phyloP scores from a whole-genome alignment of 2,888 invertebrate genomes.

The Isoperla grammatica region DNA sequence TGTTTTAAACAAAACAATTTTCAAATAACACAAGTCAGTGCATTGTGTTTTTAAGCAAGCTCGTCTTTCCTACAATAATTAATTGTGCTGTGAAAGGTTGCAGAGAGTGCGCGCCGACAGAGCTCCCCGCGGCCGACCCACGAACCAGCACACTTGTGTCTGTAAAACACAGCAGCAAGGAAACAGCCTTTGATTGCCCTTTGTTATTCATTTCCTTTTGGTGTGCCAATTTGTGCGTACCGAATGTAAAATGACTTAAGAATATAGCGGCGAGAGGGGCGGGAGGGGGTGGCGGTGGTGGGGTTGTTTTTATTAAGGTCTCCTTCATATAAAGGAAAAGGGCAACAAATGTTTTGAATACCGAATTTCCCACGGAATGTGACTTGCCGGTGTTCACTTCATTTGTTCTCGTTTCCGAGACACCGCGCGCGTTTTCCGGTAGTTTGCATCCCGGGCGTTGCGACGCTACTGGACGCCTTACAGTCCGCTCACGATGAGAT shows the following conservation, averaged over 20 bases:
- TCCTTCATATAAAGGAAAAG: slow-evolving; percentile 12
- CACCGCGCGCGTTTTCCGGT: slow-evolving; percentile 28
- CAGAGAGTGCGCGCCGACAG: no score
- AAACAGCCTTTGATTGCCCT: neutral
- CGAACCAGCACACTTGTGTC: no score
- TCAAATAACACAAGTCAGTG: no score
- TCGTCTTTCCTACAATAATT: no score
- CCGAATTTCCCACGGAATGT: slow-evolving; percentile 28
- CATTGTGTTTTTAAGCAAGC: no score
- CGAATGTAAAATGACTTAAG: slow-evolving; percentile 20
- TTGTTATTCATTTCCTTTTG: slow-evolving; percentile 21
- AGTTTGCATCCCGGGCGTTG: slow-evolving; percentile 12
- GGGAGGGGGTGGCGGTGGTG: neutral
- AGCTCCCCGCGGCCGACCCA: no score
- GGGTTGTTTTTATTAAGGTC: slow-evolving; percentile 10
- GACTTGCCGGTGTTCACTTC: slow-evolving; percentile 28
- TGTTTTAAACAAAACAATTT: no score
- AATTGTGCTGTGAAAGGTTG: no score
- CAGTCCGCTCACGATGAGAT: no score
- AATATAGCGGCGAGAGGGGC: no score
- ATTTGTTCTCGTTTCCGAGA: slow-evolving; percentile 28
- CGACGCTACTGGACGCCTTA: no score
- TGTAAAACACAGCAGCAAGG: no score
- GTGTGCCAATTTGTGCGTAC: slow-evolving; percentile 12
- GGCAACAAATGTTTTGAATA: slow-evolving; percentile 28